phyloP scores from a whole-genome alignment of 2,113 vertebrate species.

The Calidris pygmaea region DNA sequence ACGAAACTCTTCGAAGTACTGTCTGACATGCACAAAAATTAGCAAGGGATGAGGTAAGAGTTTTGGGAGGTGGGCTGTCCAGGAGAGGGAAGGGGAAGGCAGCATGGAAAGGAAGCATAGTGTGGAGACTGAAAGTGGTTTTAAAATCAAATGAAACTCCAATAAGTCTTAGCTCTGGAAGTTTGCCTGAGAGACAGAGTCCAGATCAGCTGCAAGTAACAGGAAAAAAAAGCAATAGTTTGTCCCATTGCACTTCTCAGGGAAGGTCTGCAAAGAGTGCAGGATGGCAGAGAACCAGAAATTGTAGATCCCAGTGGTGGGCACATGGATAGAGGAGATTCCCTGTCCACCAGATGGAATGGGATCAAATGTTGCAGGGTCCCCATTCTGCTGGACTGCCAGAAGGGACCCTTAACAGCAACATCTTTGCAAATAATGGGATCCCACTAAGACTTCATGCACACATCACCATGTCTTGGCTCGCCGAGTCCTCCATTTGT shows the following conservation, averaged over 20 bases:
- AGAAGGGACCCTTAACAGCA: not conserved
- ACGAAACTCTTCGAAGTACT: not conserved
- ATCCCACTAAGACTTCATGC: not conserved
- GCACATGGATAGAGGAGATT: not conserved
- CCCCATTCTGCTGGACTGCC: not conserved
- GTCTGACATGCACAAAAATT: not conserved
- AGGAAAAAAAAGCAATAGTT: slow-evolving; percentile 15
- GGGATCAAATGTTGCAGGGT: not conserved
- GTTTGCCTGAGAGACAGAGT: slow-evolving; percentile 14
- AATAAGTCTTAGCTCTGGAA: not conserved
- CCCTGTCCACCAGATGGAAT: not conserved
- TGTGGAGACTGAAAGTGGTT: slow-evolving; percentile 1
- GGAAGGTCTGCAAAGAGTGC: not conserved
- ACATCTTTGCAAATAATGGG: not conserved
- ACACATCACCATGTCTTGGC: not conserved
- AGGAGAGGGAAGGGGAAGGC: not conserved
- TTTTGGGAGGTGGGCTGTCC: not conserved
- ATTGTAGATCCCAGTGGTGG: not conserved
- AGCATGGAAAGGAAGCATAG: not conserved
- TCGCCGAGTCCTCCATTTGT: not conserved
- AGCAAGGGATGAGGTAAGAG: not conserved
- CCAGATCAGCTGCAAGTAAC: slow-evolving; percentile 8
- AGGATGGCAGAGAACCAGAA: not conserved
- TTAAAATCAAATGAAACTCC: slow-evolving; percentile 21
- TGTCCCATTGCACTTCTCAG: not conserved